These are phyloP conservation scores for Panthera tigris DNA, from an alignment of 2,113 vertebrate genomes.

Conservation along the genomic window DNA sequence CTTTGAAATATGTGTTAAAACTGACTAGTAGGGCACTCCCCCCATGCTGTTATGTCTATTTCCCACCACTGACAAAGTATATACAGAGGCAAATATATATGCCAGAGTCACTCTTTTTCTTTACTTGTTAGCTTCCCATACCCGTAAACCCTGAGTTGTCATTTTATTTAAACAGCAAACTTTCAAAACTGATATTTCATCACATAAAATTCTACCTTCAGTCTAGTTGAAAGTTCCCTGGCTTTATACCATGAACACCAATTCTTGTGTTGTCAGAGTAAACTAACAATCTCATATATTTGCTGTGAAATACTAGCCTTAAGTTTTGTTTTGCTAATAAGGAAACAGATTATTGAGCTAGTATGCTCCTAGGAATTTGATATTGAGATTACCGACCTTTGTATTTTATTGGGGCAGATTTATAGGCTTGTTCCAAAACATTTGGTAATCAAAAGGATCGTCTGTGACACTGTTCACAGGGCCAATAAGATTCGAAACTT, in stretches of 20 bases:
- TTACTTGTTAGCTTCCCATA: neutral
- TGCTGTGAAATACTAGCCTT: neutral
- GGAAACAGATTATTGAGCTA: neutral
- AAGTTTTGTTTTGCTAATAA: neutral
- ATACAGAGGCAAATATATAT: neutral
- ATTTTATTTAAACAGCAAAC: neutral
- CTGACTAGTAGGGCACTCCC: rapidly evolving
- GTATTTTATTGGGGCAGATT: neutral
- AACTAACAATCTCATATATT: neutral
- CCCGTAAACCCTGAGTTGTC: neutral
- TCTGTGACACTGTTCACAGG: neutral
- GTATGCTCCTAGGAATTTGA: neutral
- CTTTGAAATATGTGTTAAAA: neutral
- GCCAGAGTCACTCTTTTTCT: neutral
- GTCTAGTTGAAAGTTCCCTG: neutral
- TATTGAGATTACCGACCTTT: neutral
- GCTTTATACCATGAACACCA: neutral
- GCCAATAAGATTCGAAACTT: neutral
- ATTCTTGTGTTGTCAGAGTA: neutral
- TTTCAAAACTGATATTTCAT: neutral
- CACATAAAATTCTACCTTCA: neutral
- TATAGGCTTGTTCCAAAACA: neutral
- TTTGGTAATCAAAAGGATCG: neutral
- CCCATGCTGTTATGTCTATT: rapidly evolving
- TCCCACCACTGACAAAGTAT: neutral